Conservation (phyloP, 35 echinoderm and acorn worm genomes). For the Nesometra sesokonis region DNA sequence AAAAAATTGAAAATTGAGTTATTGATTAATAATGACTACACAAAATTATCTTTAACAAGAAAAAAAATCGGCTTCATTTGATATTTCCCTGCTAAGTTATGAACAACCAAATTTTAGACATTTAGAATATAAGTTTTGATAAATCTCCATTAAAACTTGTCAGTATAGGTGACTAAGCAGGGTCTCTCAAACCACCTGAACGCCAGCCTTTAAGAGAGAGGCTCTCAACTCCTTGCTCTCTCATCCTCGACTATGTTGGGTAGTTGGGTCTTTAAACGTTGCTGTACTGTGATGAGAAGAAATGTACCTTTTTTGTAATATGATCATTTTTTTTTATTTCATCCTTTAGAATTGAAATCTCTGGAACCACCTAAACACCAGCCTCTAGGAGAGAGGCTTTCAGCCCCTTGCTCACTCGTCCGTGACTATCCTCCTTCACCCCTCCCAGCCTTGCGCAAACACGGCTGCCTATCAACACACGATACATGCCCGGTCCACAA, state of each 20-base stretch:
- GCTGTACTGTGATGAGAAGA: no score
- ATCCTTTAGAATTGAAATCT: not conserved
- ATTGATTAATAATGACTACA: no score
- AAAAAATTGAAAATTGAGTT: no score
- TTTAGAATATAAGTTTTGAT: no score
- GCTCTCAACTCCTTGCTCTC: conserved; percentile 59
- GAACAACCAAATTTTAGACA: no score
- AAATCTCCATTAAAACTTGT: no score
- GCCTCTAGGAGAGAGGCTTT: conserved; percentile 74
- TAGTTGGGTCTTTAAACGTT: no score
- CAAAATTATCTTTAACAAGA: no score
- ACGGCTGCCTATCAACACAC: conserved; percentile 63
- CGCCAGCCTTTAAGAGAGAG: conserved; percentile 79
- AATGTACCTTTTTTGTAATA: no score
- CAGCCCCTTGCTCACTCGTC: conserved; percentile 39
- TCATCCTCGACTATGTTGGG: not conserved
- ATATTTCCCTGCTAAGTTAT: no score
- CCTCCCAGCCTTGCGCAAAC: conserved; percentile 43
- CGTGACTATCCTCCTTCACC: conserved; percentile 39
- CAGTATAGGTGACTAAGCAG: no score
- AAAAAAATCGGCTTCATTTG: no score
- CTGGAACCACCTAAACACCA: conserved; percentile 23
- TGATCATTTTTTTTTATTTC: not conserved
- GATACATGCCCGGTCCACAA: conserved; percentile 51
- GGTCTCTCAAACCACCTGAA: not conserved